Conservation (phyloP, 2,888 invertebrate species). For the Reticulitermes lucifugus region DNA sequence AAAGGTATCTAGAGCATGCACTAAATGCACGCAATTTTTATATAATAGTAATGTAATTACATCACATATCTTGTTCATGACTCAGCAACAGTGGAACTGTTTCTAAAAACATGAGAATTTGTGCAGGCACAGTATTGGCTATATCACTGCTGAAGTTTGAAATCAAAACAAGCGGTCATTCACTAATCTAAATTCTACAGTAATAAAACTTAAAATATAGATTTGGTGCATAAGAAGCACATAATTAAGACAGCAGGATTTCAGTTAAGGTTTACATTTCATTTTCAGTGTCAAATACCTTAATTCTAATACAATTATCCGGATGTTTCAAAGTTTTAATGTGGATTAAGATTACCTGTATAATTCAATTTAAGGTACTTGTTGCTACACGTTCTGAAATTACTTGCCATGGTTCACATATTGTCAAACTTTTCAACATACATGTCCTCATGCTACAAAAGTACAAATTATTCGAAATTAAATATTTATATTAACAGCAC, state of each 20-base stretch:
- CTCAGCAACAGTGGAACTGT: no score
- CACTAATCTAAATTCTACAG: constrained; percentile 20
- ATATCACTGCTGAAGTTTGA: neutral
- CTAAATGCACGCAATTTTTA: constrained; percentile 19
- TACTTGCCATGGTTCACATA: neutral
- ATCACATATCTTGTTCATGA: no score
- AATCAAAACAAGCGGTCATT: constrained; percentile 12
- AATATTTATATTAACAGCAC: no score
- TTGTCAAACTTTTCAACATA: neutral
- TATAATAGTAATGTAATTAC: neutral
- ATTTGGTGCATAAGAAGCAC: constrained; percentile 15
- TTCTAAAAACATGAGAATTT: neutral
- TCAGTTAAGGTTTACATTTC: neutral
- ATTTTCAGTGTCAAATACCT: neutral
- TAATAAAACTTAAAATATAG: neutral
- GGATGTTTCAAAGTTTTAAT: neutral
- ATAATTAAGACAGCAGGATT: neutral
- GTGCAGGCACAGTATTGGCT: neutral
- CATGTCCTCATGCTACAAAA: no score
- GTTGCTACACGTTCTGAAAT: neutral
- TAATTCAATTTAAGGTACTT: neutral
- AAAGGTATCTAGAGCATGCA: constrained; percentile 29
- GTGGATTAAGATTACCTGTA: no score
- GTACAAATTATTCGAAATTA: no score
- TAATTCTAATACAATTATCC: neutral